Evolutionary conservation across 1,140 invertebrate genomes (phyloP), one percentile per base, ranked within the genome.

Genomic region (Sarcophaga bullata): DNA sequence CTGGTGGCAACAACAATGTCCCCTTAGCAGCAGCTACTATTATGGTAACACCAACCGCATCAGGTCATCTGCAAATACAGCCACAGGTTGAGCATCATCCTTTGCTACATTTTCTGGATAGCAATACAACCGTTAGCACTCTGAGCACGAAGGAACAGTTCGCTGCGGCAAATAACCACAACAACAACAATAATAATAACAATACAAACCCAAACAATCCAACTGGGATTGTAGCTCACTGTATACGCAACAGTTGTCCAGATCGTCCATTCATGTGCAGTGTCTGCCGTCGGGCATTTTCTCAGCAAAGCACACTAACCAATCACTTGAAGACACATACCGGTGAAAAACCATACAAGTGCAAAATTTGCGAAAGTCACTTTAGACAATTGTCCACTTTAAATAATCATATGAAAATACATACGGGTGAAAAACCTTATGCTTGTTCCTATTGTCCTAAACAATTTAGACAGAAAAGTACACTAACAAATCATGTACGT

Each of bases 321-420:
- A 90, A 90, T 84, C 89, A 90, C 84, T 87, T 90, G 83, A 90
- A 90, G 85, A 90, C 89, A 84, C 89, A 90, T 84, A 90, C 89
- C 82, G 89, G 89, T 19, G 88, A 90, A 73, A 90, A 89, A 81
- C 88, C 88, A 52, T 90, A 89, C 84, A 90, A 90, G 83, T 90
- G 89, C 85, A 89, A 87, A 84, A 86, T 90, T 83, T 90, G 89
- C 83, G 89, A 88, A 48, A 87, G 87, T 46, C 85, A 86, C 82
- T 90, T 90, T 84, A 87, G 89, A 83, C 89, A 90, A 83, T 86
- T 88, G 82, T 89, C 88, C 72, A 89, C 89, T 83, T 85, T 90
- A 48, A 90, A 89, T 81, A 90, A 90, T 81, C 89, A 90, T 82
- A 86, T 90, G 84, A 90, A 90, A 87, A 90, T 90, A 83, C 89